Evolutionary conservation across 1,140 invertebrate species (phyloP).

Genomic region (Aphaenogaster ashmeadi): DNA sequence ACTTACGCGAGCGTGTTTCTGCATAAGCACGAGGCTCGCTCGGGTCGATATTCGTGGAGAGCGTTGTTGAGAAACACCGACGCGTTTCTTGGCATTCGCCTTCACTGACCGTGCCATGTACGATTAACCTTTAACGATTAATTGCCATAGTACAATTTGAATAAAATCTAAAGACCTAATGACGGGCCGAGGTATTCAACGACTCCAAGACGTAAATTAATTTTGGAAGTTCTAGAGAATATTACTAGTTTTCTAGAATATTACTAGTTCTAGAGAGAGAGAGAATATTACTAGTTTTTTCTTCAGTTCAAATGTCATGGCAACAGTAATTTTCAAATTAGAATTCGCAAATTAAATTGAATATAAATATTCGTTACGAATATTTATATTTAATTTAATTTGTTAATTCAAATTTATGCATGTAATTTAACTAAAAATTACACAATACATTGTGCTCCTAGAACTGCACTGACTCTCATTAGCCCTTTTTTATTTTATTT

Average conservation of each 20-base stretch:
- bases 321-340: neutral
- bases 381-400: no score
- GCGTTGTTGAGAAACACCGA: conserved; percentile 38
- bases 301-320: neutral
- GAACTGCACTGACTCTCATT: no score
- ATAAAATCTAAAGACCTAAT: conserved; percentile 22
- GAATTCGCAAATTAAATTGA: no score
- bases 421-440: no score
- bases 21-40: conserved; percentile 42
- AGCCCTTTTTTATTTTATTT: no score
- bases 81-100: conserved; percentile 44
- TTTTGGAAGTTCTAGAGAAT: neutral
- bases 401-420: no score
- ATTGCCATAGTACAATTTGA: conserved; percentile 41
- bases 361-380: no score
- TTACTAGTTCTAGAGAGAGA: no score
- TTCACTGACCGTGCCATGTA: conserved; percentile 49
- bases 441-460: no score
- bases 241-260: no score
- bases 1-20: conserved; percentile 62
- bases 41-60: conserved; percentile 37
- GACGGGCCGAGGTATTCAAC: neutral
- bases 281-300: no score
- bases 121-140: conserved; percentile 43
- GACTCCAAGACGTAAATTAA: neutral